phyloP scores from a whole-genome alignment of 2,113 vertebrate genomes.

The Microcebus ravelobensis region DNA sequence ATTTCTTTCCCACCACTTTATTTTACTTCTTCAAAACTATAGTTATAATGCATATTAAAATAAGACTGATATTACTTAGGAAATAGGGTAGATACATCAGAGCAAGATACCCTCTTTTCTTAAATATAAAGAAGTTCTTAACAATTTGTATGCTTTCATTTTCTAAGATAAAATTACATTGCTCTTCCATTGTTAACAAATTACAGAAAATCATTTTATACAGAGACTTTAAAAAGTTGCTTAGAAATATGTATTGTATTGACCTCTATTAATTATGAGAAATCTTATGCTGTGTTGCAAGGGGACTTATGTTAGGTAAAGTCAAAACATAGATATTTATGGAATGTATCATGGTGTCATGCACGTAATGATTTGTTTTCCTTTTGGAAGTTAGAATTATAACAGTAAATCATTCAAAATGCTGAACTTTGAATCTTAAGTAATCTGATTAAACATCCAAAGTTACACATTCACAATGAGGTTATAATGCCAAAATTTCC shows the following conservation, averaged over 20 bases:
- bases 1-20: neutral
- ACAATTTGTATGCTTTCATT: neutral
- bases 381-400: neutral
- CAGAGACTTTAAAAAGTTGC: neutral
- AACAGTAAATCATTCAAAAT: neutral
- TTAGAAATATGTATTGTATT: neutral
- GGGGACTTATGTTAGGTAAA: neutral
- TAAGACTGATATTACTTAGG: neutral
- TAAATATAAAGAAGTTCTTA: neutral
- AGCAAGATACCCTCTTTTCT: neutral
- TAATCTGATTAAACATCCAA: neutral
- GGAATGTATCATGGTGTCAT: neutral
- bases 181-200: neutral
- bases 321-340: neutral
- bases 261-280: neutral
- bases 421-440: neutral
- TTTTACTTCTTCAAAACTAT: neutral
- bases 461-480: neutral
- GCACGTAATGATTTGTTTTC: neutral
- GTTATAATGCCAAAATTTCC: neutral
- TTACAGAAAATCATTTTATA: neutral
- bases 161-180: neutral
- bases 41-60: neutral
- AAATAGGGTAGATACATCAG: neutral
- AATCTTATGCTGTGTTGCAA: neutral